These are phyloP conservation scores for Chiloscyllium plagiosum DNA, from an alignment of 2,113 vertebrate species.

Conservation along the genomic window DNA sequence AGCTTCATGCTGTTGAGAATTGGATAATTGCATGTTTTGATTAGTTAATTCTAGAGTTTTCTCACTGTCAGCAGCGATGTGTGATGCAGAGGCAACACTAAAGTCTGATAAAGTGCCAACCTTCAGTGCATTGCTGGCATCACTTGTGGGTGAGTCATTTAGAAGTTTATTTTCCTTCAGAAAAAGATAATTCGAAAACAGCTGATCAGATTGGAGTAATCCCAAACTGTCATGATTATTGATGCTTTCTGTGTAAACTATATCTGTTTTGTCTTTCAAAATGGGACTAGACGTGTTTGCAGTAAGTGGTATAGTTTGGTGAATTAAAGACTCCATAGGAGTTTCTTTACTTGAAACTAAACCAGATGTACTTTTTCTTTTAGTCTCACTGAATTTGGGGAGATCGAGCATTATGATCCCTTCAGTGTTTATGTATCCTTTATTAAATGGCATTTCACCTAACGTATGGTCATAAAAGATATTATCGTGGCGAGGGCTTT, in stretches of 20 bases:
- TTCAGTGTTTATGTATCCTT: conserved; percentile 45
- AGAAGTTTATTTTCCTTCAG: conserved; percentile 76
- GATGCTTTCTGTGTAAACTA: conserved; percentile 45
- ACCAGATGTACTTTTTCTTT: conserved; percentile 42
- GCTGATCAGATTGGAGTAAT: conserved; percentile 62
- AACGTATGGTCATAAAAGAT: conserved; percentile 65
- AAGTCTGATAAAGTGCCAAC: conserved; percentile 54
- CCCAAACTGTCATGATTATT: conserved; percentile 48
- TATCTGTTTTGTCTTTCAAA: conserved; percentile 49
- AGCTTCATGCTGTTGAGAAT: neutral
- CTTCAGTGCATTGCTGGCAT: conserved; percentile 43
- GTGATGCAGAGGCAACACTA: conserved; percentile 43
- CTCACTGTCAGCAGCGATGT: neutral
- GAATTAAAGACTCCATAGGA: conserved; percentile 36
- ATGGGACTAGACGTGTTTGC: neutral
- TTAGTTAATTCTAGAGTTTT: neutral
- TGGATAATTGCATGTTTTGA: neutral
- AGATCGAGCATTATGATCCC: conserved; percentile 54
- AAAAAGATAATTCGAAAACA: conserved; percentile 79
- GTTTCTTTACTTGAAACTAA: conserved; percentile 43
- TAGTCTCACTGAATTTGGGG: conserved; percentile 59
- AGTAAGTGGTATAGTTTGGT: neutral
- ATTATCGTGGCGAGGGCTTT: conserved; percentile 73
- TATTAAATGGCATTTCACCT: conserved; percentile 56
- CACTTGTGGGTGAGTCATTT: conserved; percentile 55